Conservation (phyloP, 1,140 invertebrate genomes). For the Propsilocerus akamusi region DNA sequence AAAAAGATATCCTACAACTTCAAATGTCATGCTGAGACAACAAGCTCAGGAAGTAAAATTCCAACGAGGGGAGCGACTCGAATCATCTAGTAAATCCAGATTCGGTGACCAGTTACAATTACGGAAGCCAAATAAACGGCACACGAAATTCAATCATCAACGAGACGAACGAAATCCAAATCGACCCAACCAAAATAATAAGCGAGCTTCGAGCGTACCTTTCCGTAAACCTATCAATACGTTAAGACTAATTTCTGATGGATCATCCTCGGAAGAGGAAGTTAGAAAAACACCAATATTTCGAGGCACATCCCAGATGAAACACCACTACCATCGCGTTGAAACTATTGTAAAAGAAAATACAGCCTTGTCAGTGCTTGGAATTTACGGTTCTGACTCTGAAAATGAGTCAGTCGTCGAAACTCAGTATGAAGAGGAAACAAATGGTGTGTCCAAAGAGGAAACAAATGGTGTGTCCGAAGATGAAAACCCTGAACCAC, state of each 20-base stretch:
- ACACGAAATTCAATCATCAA: not conserved
- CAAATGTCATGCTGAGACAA: constrained; percentile 46
- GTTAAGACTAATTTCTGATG: too few species aligned
- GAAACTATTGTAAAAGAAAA: not conserved
- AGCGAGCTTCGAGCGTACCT: too few species aligned
- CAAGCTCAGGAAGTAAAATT: constrained; percentile 40
- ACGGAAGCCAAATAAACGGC: not conserved
- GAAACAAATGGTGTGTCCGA: constrained; percentile 6
- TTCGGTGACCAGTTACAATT: constrained; percentile 24
- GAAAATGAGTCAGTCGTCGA: constrained; percentile 5
- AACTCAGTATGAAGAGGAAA: constrained; percentile 16
- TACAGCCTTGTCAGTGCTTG: not conserved
- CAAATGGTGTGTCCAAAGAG: constrained; percentile 15
- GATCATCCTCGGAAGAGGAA: too few species aligned
- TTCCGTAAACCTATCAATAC: too few species aligned
- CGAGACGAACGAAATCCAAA: not conserved
- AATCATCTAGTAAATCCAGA: too few species aligned
- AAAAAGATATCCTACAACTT: constrained; percentile 48
- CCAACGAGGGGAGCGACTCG: constrained; percentile 38
- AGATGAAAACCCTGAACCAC: constrained; percentile 6
- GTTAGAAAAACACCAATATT: not conserved
- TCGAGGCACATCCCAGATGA: not conserved
- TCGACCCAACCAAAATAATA: not conserved
- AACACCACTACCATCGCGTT: not conserved
- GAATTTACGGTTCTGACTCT: not conserved